These are phyloP conservation scores for Blomia tropicalis DNA, from an alignment of 2,888 invertebrate genomes.

Conservation along the genomic window DNA sequence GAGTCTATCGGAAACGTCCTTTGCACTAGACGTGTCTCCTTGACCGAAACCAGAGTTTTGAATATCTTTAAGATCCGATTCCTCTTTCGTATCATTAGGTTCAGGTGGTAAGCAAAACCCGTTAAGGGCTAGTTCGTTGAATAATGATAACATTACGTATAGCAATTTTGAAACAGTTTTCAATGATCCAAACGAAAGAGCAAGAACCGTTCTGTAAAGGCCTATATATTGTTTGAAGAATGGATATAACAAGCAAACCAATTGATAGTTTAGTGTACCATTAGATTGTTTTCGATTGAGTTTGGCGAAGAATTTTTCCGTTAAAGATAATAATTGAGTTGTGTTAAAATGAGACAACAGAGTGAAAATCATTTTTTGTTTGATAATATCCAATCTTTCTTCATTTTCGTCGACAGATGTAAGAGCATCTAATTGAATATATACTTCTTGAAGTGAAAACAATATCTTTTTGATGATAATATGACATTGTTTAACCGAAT, in stretches of 20 bases:
- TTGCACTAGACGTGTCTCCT: slow-evolving; percentile 50
- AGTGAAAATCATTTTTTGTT: not conserved
- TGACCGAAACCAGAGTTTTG: slow-evolving; percentile 75
- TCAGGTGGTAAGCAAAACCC: slow-evolving; percentile 89
- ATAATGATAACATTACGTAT: slow-evolving; percentile 56
- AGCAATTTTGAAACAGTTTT: slow-evolving; percentile 20
- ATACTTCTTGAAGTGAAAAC: not conserved
- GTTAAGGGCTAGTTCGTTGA: slow-evolving; percentile 62
- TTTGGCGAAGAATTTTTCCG: not conserved
- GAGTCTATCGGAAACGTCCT: slow-evolving; percentile 85
- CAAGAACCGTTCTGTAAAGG: slow-evolving; percentile 6
- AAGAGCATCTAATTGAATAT: not conserved
- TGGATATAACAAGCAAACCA: slow-evolving; percentile 6
- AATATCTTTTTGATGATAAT: not conserved
- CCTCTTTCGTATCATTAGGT: slow-evolving; percentile 44
- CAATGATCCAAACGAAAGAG: slow-evolving; percentile 9
- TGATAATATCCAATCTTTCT: not conserved
- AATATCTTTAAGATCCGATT: slow-evolving; percentile 39
- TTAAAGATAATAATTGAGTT: not conserved
- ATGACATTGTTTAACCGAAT: not conserved
- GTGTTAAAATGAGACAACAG: not conserved
- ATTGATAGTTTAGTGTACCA: not conserved
- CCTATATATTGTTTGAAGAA: slow-evolving; percentile 11
- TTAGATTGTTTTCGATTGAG: not conserved
- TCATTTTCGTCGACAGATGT: not conserved